Base-by-base conservation (phyloP, 37 sponge, comb jelly and placozoan species). In the Crambe crambe region DNA sequence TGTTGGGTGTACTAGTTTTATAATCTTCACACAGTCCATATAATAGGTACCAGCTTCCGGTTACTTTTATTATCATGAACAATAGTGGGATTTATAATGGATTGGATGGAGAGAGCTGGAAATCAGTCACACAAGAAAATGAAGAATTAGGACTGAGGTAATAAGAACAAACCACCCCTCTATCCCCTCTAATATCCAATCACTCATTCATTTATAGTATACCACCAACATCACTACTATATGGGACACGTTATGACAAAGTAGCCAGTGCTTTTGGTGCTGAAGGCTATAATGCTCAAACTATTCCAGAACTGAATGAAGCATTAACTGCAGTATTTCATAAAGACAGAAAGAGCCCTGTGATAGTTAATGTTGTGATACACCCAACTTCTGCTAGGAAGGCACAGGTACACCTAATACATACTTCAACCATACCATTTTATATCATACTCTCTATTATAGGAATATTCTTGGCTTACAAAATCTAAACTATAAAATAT, bases 71-170 rank as follows among this genome's bases (percentile, higher is more conserved):
- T 29, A 72, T 96, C 5, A 87, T 96, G 89, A 96, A 96, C 72
- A 96, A 96, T 69, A 93, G 85, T 87, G 97, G 97, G 0, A 96
- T 96, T 34, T 90, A 85, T 58, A 74, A 71, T 22, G 97, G 97
- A 5, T 29, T 92, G 38, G 87, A 83, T 30, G 51, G 47, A 5
- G 89, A 95, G 29, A 70, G 86, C 17, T 86, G 86, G 82, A 58
- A 47, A 0, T 73, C 58, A 6, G n/a, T 83, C 8, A 58, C 47
- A 35, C 57, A 80, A 25, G 81, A 77, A 54, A 80, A 47, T 6
- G 51, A 47, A 47, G 6, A 15, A 12, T 47, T 47, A 12, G 6
- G 51, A 12, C 51, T 58, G 31, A 25, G 23, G 32, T 44, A 42
- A n/a, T n/a, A n/a, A n/a, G n/a, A n/a, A n/a, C n/a, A n/a, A n/a